Evolutionary conservation across 2,113 vertebrate species (phyloP).

Genomic region (Sander vitreus): DNA sequence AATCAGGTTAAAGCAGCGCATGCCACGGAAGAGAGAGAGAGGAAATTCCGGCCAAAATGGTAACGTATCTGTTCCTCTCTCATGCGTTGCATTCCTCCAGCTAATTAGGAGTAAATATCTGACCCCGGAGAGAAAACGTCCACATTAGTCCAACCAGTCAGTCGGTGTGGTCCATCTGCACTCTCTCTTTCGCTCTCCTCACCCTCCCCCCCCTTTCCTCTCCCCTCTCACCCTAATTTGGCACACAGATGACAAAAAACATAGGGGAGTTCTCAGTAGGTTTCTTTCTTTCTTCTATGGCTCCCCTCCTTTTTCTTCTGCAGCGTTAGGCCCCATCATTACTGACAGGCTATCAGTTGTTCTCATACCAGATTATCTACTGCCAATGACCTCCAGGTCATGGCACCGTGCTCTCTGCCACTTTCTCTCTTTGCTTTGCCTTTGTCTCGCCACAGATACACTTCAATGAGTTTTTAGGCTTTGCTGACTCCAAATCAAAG

Average conservation of each 20-base stretch:
- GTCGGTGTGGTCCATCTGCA: conserved; percentile 85
- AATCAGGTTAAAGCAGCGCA: conserved; percentile 87
- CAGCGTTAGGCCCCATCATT: conserved; percentile 73
- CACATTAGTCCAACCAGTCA: conserved; percentile 81
- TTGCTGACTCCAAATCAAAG: conserved; percentile 70
- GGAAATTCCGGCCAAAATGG: conserved; percentile 86
- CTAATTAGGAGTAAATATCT: conserved; percentile 89
- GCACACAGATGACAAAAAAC: conserved; percentile 82
- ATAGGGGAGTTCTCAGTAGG: conserved; percentile 74
- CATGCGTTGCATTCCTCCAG: conserved; percentile 85
- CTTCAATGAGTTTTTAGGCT: conserved; percentile 58
- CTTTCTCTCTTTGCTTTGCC: conserved; percentile 66
- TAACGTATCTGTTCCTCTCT: conserved; percentile 88
- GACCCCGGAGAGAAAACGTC: conserved; percentile 84
- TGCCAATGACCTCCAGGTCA: conserved; percentile 73
- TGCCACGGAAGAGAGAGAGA: conserved; percentile 80
- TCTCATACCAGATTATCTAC: conserved; percentile 80
- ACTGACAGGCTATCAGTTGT: conserved; percentile 77
- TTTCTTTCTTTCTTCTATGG: conserved; percentile 64
- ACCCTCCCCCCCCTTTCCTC: conserved; percentile 9
- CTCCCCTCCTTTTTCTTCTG: conserved; percentile 61
- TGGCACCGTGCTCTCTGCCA: conserved; percentile 68
- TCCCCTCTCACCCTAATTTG: conserved; percentile 74
- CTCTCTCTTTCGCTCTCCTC: conserved; percentile 64
- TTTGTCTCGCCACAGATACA: conserved; percentile 62